phyloP scores from a whole-genome alignment of 2,888 invertebrate species.

The Hypolimnas misippus region DNA sequence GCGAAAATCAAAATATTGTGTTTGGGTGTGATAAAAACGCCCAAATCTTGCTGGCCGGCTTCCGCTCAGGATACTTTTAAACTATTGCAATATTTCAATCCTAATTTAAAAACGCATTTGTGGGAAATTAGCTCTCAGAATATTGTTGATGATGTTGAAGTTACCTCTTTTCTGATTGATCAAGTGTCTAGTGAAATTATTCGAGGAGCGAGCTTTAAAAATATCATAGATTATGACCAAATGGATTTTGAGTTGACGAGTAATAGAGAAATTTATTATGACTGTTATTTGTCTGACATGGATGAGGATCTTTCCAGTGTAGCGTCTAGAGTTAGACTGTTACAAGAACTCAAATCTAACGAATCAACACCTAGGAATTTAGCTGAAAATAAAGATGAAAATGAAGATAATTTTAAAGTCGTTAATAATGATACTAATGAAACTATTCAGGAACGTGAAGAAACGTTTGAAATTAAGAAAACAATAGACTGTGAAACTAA shows the following conservation, averaged over 20 bases:
- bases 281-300: slow-evolving; percentile 61
- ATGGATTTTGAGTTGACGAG: slow-evolving; percentile 76
- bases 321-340: slow-evolving; percentile 66
- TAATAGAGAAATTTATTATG: slow-evolving; percentile 71
- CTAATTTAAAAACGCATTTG: slow-evolving; percentile 60
- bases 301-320: slow-evolving; percentile 68
- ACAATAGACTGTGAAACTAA: slow-evolving; percentile 2
- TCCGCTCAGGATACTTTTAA: slow-evolving; percentile 70
- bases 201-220: slow-evolving; percentile 69
- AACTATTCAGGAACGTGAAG: slow-evolving; percentile 26
- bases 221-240: slow-evolving; percentile 70
- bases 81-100: slow-evolving; percentile 75
- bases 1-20: slow-evolving; percentile 69
- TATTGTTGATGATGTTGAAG: slow-evolving; percentile 55
- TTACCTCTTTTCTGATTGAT: slow-evolving; percentile 69
- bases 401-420: slow-evolving; percentile 27
- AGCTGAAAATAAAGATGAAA: slow-evolving; percentile 42
- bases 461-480: slow-evolving; percentile 30
- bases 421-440: slow-evolving; percentile 30
- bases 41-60: slow-evolving; percentile 63
- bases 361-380: slow-evolving; percentile 56
- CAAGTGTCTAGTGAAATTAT: slow-evolving; percentile 71
- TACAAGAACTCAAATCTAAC: slow-evolving; percentile 62
- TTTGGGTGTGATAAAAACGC: slow-evolving; percentile 69
- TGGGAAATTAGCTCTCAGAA: slow-evolving; percentile 74